A percentile compares a stretch with the other conserved stretches of the same genome.
Evolutionary conservation across 1,140 invertebrate genomes (phyloP).

Genomic region (Drosophila littoralis): DNA sequence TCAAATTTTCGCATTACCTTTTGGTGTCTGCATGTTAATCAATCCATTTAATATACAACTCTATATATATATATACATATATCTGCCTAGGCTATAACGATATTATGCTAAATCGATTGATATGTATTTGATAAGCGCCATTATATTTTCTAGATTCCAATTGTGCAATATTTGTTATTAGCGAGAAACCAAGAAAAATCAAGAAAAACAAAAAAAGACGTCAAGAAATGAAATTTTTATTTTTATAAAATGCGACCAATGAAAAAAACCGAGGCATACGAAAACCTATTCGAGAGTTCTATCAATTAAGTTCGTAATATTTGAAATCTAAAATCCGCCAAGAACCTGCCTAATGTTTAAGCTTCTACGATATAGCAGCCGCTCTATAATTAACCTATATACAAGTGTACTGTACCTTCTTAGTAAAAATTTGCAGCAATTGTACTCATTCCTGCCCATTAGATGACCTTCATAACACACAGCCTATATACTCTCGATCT

Average conservation of each 20-base stretch:
- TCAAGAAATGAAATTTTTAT: conserved; percentile 67
- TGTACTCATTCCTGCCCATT: conserved; percentile 82
- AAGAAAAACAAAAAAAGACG: conserved; percentile 22
- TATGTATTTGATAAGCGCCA: conserved; percentile 71
- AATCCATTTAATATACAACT: conserved; percentile 45
- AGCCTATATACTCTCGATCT: conserved; percentile 26
- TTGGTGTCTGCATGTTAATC: conserved; percentile 79
- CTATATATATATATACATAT: conserved; percentile 44
- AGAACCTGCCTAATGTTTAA: conserved; percentile 56
- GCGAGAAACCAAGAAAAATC: conserved; percentile 37
- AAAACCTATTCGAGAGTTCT: conserved; percentile 38
- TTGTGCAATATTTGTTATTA: conserved; percentile 81
- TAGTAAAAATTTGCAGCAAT: conserved; percentile 76
- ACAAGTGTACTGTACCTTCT: conserved; percentile 80
- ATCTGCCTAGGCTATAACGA: conserved; percentile 17
- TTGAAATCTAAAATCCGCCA: conserved; percentile 35
- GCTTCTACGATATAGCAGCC: conserved; percentile 58
- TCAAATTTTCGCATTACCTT: conserved; percentile 63
- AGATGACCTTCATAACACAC: conserved; percentile 70
- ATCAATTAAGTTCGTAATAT: conserved; percentile 25
- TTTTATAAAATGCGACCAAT: conserved; percentile 82
- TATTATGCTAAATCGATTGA: conserved; percentile 54
- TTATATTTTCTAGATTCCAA: conserved; percentile 78
- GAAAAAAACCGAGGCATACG: conserved; percentile 18
- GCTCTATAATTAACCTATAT: conserved; percentile 65